Evolutionary conservation across 2,797 vertebrate genomes (phyloP).

Genomic region (Erithacus rubecula): DNA sequence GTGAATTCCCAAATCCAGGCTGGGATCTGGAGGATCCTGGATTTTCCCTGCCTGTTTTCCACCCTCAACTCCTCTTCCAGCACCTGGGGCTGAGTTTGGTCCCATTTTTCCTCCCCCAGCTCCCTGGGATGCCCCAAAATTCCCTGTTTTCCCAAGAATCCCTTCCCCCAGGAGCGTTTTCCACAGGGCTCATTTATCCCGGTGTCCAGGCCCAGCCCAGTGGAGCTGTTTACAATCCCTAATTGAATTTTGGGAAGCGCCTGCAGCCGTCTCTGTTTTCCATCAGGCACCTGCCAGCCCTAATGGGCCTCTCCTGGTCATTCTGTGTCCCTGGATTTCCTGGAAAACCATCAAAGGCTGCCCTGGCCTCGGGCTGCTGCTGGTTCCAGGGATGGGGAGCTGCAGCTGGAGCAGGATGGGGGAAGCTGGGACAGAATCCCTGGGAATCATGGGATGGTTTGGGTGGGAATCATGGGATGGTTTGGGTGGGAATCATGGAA

Average conservation of each 20-base stretch:
- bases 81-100: fast-evolving
- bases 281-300: not conserved
- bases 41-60: not conserved
- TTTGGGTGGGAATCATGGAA: too few species aligned
- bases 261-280: not conserved
- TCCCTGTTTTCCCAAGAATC: not conserved
- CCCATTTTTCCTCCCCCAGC: fast-evolving
- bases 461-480: not conserved
- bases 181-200: fast-evolving
- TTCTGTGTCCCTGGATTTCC: not conserved
- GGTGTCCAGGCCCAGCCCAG: fast-evolving
- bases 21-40: fast-evolving
- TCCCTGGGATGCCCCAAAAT: not conserved
- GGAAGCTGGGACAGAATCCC: not conserved
- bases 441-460: not conserved
- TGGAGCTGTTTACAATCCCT: not conserved
- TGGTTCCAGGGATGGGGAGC: not conserved
- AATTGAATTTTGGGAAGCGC: not conserved
- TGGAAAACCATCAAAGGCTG: not conserved
- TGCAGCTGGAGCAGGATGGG: fast-evolving
- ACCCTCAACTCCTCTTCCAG: not conserved
- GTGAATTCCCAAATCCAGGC: fast-evolving
- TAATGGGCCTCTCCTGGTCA: not conserved
- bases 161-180: not conserved
- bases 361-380: fast-evolving